phyloP scores from a whole-genome alignment of 2,113 vertebrate genomes.

The Trogon melanurus region DNA sequence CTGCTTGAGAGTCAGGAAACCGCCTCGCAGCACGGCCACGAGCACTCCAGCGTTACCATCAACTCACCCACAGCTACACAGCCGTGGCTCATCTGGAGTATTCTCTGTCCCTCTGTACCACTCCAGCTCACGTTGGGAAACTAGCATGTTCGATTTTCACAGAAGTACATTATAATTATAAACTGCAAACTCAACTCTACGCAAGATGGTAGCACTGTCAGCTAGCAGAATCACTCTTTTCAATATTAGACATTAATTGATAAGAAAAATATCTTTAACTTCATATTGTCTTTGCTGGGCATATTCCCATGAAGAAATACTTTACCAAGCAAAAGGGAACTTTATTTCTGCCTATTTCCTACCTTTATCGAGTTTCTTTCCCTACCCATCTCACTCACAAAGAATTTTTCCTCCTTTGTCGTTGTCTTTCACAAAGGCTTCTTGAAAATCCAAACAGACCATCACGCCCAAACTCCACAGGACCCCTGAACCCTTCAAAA shows the following conservation, averaged over 20 bases:
- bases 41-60: slow-evolving; percentile 48
- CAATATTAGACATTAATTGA: not conserved
- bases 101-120: slow-evolving; percentile 32
- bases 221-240: not conserved
- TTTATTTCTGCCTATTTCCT: not conserved
- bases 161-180: slow-evolving; percentile 34
- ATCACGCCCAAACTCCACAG: not conserved
- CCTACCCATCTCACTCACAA: not conserved
- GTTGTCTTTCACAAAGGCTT: not conserved
- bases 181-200: slow-evolving; percentile 20
- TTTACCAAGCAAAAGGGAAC: not conserved
- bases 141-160: slow-evolving; percentile 47
- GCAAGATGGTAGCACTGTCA: not conserved
- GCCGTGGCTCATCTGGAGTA: slow-evolving; percentile 18
- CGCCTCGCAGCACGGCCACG: slow-evolving; percentile 52
- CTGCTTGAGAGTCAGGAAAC: slow-evolving; percentile 40
- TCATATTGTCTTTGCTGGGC: not conserved
- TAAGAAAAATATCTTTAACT: not conserved
- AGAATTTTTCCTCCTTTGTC: not conserved
- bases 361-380: not conserved
- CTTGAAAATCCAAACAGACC: not conserved
- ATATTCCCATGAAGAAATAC: not conserved
- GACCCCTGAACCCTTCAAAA: not conserved
- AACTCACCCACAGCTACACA: slow-evolving; percentile 16
- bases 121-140: slow-evolving; percentile 55